Evolutionary conservation across 2,888 invertebrate species (phyloP), one percentile per base, ranked within the genome.

Genomic region (Dryadula phaetusa): DNA sequence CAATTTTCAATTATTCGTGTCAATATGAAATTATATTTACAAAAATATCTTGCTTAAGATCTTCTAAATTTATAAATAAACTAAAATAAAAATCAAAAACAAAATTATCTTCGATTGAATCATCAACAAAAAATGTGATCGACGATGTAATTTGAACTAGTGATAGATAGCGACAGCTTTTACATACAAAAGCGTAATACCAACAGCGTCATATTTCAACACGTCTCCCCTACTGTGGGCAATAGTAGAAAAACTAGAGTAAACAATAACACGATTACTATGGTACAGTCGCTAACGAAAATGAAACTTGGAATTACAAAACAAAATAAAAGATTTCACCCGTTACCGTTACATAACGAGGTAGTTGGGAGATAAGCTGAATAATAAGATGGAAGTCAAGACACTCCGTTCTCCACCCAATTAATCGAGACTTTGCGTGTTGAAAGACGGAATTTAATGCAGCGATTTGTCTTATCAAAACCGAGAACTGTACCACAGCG

Each of bases 191-290:
- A 61, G 25, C 12, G 42, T 53, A 54, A 54, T 42, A 63, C 32
- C 25, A 53, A 53, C 64, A 56, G 56, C 37, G 20, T 64, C 34
- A 14, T n/a, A 64, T 64, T 64, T 56, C 64, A 56, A 32, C 56
- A 56, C 46, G 37, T 22, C 56, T 37, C 22, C 46, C 37, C 44
- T 53, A 44, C 28, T 16, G 28, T 60, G 32, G 8, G 37, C 32
- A 32, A 12, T 49, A 25, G 25, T 14, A 44, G 32, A 64, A 64
- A 56, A 46, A 46, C 22, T 56, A 54, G 44, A 25, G 37, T 64
- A 37, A 64, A 40, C 46, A 47, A 56, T 56, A 47, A 44, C 14
- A 46, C 8, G 4, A 56, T 12, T 22, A 32, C 28, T 52, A 2
- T 20, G 20, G 56, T 56, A 56, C 56, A 56, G 25, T 56, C 56